phyloP scores from a whole-genome alignment of 2,888 invertebrate genomes.

The Cryptosula pallasiana region DNA sequence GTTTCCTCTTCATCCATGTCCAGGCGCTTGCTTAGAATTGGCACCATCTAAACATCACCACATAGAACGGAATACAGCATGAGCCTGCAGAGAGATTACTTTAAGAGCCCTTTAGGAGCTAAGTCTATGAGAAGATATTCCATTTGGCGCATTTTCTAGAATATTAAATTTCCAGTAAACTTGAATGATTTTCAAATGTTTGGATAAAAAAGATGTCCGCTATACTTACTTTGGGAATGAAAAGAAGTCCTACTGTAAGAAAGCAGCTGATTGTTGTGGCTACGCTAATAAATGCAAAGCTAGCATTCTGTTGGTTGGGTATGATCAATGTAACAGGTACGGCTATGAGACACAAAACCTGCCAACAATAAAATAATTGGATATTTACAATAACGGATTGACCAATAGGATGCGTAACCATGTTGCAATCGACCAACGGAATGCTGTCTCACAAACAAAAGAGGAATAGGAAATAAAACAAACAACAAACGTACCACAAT shows the following conservation, averaged over 20 bases:
- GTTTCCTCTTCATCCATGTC: constrained; percentile 22
- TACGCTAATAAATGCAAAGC: constrained; percentile 90
- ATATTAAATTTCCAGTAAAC: no score
- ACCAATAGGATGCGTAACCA: no score
- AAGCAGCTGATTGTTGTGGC: constrained; percentile 97
- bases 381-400: background rate
- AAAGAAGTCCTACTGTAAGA: constrained; percentile 95
- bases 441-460: no score
- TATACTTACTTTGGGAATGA: constrained; percentile 78
- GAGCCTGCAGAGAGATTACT: no score
- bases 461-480: no score
- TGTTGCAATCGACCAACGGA: no score
- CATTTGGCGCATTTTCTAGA: no score
- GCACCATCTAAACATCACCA: constrained; percentile 8
- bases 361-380: constrained; percentile 20
- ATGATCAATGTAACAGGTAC: constrained; percentile 96
- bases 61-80: no score
- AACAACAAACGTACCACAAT: constrained; percentile 65
- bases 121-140: no score
- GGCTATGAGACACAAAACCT: constrained; percentile 86
- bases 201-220: no score
- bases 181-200: no score
- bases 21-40: background rate
- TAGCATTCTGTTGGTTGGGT: constrained; percentile 93
- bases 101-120: no score